These are phyloP conservation scores for Enteromius anoplus DNA, from an alignment of 2,797 vertebrate species.

Conservation along the genomic window DNA sequence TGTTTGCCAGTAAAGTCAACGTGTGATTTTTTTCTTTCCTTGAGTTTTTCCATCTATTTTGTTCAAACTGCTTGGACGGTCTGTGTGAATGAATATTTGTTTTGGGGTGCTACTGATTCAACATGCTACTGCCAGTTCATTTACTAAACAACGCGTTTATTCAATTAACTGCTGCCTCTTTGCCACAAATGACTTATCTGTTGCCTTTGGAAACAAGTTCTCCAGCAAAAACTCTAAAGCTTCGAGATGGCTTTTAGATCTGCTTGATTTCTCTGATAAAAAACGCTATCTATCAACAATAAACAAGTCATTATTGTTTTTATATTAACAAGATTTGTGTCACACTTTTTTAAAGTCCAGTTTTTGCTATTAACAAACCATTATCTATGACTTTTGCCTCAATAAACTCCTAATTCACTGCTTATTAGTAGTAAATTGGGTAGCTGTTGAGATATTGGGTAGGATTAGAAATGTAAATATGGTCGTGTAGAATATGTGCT, in stretches of 20 bases:
- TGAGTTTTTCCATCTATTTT: slow-evolving; percentile 1
- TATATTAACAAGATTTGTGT: not conserved
- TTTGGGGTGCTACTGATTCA: slow-evolving; percentile 5
- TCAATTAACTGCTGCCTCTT: not conserved
- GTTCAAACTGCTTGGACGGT: not conserved
- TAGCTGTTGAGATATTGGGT: no score
- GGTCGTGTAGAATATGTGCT: no score
- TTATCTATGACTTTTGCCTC: no score
- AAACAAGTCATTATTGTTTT: not conserved
- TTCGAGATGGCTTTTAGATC: not conserved
- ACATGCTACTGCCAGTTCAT: not conserved
- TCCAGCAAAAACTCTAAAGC: not conserved
- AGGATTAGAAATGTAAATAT: no score
- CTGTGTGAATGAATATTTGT: slow-evolving; percentile 4
- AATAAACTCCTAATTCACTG: no score
- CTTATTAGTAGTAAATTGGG: no score
- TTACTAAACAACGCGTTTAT: slow-evolving; percentile 13
- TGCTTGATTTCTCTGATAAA: not conserved
- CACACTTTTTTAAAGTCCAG: no score
- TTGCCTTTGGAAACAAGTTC: not conserved
- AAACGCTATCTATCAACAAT: not conserved
- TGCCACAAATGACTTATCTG: not conserved
- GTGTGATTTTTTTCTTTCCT: slow-evolving; percentile 21
- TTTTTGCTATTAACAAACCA: no score
- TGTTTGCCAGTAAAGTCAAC: not conserved